A percentile compares a stretch with the other conserved stretches of the same genome.
Evolutionary conservation across 2,113 vertebrate genomes (phyloP).

Genomic region (Seriola aureovittata): DNA sequence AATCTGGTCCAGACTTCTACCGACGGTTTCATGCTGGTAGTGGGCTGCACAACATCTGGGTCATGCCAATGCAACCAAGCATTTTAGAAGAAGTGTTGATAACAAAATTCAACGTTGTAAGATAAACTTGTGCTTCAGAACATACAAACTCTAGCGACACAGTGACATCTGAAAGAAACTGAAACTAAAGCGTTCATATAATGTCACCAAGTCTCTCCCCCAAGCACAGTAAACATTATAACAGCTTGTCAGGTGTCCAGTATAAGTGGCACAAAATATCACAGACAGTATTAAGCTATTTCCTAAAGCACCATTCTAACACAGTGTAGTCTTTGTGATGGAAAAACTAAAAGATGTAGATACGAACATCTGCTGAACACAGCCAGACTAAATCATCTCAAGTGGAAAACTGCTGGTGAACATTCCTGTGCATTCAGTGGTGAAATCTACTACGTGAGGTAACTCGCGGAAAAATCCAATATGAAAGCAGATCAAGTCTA

Average conservation of each 20-base stretch:
- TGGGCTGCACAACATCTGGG: not conserved
- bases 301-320: constrained; percentile 43
- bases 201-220: not conserved
- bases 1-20: not conserved
- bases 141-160: constrained; percentile 11
- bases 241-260: constrained; percentile 3
- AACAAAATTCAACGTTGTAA: constrained; percentile 9
- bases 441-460: not conserved
- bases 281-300: constrained; percentile 33
- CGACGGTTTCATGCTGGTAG: constrained; percentile 13
- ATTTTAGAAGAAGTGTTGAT: not conserved
- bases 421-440: constrained; percentile 51
- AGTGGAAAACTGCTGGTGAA: constrained; percentile 59
- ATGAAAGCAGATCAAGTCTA: not conserved
- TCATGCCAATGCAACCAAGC: not conserved
- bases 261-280: constrained; percentile 34
- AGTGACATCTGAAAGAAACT: constrained; percentile 9
- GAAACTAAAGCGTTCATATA: not conserved
- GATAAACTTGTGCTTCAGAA: constrained; percentile 30
- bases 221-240: not conserved
- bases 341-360: constrained; percentile 48
- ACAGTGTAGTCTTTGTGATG: constrained; percentile 46
- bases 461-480: not conserved
- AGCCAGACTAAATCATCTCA: constrained; percentile 37
- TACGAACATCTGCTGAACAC: constrained; percentile 32